phyloP scores from a whole-genome alignment of 2,797 vertebrate species.

The Zalophus californianus region DNA sequence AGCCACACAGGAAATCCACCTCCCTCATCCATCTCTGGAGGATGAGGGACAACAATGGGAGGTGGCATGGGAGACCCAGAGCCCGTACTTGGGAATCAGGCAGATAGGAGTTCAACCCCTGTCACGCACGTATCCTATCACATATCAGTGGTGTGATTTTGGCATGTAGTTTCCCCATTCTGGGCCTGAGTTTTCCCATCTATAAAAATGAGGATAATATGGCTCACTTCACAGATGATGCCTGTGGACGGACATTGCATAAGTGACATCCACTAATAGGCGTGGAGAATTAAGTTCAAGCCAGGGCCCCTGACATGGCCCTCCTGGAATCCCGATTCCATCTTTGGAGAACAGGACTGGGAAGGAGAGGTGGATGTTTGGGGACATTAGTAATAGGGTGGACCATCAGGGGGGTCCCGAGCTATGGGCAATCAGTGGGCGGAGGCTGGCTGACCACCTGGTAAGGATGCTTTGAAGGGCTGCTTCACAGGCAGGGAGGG shows the following conservation, averaged over 20 bases:
- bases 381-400: fast-evolving
- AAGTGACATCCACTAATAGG: fast-evolving
- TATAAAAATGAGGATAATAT: neutral
- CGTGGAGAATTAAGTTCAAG: neutral
- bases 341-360: too few species aligned
- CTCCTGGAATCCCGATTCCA: neutral
- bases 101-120: fast-evolving
- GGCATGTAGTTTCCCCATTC: neutral
- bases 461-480: neutral
- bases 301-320: neutral
- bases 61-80: neutral
- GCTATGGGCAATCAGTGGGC: neutral
- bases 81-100: neutral
- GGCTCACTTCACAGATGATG: neutral
- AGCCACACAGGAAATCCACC: fast-evolving
- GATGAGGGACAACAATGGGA: fast-evolving
- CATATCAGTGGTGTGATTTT: neutral
- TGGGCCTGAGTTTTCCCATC: neutral
- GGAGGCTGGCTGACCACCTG: neutral
- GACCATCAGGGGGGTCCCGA: neutral
- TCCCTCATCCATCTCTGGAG: neutral
- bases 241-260: neutral
- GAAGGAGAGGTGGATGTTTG: neutral
- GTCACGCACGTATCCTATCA: neutral
- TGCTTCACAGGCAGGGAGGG: neutral